These are phyloP conservation scores for Forbesichthys papilliferus DNA, from an alignment of 2,113 vertebrate genomes.

Conservation along the genomic window DNA sequence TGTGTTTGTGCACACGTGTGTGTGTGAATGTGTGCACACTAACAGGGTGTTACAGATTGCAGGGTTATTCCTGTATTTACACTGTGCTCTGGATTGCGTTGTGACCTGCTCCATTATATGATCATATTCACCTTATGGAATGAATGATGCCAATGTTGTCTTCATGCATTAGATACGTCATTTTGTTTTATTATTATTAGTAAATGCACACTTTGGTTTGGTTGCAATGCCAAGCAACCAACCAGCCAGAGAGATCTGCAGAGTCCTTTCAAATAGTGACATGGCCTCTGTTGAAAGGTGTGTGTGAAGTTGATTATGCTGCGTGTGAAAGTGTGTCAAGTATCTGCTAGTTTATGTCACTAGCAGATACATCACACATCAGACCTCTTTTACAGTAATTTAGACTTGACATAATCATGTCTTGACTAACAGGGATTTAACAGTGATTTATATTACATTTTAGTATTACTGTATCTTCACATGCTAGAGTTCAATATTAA, in stretches of 20 bases:
- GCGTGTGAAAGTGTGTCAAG: neutral
- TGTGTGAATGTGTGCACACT: slow-evolving; percentile 13
- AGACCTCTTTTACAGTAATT: neutral
- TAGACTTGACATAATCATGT: too few relatives aligned
- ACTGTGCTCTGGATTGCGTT: neutral
- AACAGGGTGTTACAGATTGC: slow-evolving; percentile 58
- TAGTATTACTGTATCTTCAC: too few relatives aligned
- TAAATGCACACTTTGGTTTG: too few relatives aligned
- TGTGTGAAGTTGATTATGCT: too few relatives aligned
- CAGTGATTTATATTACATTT: too few relatives aligned
- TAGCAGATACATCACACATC: neutral
- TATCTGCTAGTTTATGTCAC: neutral
- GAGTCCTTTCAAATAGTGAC: too few relatives aligned
- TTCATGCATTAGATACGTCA: neutral
- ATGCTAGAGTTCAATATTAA: too few relatives aligned
- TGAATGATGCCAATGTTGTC: neutral
- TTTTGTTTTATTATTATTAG: too few relatives aligned
- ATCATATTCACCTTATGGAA: neutral
- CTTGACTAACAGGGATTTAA: too few relatives aligned
- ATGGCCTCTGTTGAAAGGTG: too few relatives aligned
- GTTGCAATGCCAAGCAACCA: too few relatives aligned
- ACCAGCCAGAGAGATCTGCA: too few relatives aligned
- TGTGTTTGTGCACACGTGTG: slow-evolving; percentile 11
- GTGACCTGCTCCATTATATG: neutral
- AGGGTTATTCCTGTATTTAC: slow-evolving; percentile 1